phyloP scores from a whole-genome alignment of 2,888 invertebrate species.

The Acanthosepion pharaonis region DNA sequence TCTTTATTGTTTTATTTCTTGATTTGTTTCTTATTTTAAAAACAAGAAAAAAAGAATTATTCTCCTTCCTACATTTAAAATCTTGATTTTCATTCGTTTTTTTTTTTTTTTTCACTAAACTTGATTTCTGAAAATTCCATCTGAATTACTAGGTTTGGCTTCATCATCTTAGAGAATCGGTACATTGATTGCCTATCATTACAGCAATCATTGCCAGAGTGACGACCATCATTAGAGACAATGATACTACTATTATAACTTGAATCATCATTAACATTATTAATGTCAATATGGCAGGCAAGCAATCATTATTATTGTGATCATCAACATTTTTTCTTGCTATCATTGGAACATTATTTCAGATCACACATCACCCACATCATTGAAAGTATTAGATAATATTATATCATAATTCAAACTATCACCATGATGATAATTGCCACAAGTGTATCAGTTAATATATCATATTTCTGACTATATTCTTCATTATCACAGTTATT shows the following conservation, averaged over 20 bases:
- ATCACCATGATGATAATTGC: too few relatives aligned
- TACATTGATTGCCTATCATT: not conserved
- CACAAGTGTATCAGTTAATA: too few relatives aligned
- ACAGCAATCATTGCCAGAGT: not conserved
- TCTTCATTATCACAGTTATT: too few relatives aligned
- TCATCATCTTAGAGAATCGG: not conserved
- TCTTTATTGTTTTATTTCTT: not conserved
- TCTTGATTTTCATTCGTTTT: not conserved
- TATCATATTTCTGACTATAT: too few relatives aligned
- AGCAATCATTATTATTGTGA: not conserved
- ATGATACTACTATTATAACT: not conserved
- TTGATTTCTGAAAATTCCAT: not conserved
- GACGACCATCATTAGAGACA: not conserved
- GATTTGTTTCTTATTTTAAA: not conserved
- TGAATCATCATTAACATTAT: not conserved
- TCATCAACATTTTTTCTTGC: not conserved
- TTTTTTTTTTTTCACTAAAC: not conserved
- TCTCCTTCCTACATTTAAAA: not conserved
- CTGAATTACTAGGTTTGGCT: constrained; percentile 7
- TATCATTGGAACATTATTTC: too few relatives aligned
- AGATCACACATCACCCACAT: too few relatives aligned
- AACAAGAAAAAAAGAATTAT: not conserved
- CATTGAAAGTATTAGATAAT: too few relatives aligned
- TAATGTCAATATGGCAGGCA: not conserved
- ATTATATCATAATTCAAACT: too few relatives aligned